Evolutionary conservation across 1,140 invertebrate species (phyloP).

Genomic region (Zelostemma sp.): DNA sequence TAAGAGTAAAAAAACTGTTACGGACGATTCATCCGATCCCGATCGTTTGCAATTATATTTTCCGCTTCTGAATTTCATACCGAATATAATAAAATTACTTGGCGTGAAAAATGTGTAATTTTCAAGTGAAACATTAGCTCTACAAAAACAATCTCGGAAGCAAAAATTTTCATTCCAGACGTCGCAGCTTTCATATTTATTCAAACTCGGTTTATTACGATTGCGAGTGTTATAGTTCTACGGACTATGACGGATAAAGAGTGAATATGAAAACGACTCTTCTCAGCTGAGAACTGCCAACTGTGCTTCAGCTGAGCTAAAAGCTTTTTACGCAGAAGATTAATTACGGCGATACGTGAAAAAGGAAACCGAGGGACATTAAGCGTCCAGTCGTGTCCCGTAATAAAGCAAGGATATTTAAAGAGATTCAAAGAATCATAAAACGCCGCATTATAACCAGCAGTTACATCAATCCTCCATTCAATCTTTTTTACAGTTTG

Average conservation of each 20-base stretch:
- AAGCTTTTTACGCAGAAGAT: conserved; percentile 33
- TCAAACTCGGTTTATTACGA: conserved; percentile 18
- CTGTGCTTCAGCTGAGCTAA: conserved; percentile 10
- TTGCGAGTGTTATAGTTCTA: conserved; percentile 16
- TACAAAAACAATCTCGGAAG: too few species aligned
- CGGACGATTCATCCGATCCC: too few species aligned
- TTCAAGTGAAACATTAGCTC: too few species aligned
- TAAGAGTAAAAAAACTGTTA: too few species aligned
- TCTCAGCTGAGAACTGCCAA: conserved; percentile 18
- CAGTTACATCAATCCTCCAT: neutral
- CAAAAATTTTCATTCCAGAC: too few species aligned
- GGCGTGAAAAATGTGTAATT: too few species aligned
- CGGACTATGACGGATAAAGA: conserved; percentile 17
- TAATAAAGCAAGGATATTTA: conserved; percentile 30
- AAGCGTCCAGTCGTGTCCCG: conserved; percentile 24
- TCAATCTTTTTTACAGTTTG: too few species aligned
- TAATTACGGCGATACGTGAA: conserved; percentile 33
- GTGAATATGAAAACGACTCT: conserved; percentile 23
- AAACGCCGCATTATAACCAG: neutral
- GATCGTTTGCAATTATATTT: too few species aligned
- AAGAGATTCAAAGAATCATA: conserved; percentile 16
- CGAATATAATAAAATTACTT: too few species aligned
- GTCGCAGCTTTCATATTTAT: conserved; percentile 8
- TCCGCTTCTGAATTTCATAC: too few species aligned
- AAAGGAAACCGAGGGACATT: conserved; percentile 17